A percentile compares a stretch with the other conserved stretches of the same genome.
These are phyloP conservation scores for Pollenia labialis DNA, from an alignment of 2,888 invertebrate species.

Conservation along the genomic window DNA sequence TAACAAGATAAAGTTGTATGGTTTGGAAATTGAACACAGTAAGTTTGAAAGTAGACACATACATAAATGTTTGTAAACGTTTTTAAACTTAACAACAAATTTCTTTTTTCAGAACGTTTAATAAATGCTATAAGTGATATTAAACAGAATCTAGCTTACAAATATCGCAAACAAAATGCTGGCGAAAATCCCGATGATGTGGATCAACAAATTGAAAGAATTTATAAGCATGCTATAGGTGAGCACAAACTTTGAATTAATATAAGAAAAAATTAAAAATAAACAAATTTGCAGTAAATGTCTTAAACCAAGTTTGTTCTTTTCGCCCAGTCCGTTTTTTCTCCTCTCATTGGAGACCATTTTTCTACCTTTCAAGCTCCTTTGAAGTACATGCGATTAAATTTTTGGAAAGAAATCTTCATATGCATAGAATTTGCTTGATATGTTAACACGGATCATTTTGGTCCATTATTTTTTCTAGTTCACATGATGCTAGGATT, in stretches of 20 bases:
- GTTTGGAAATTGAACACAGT: slow-evolving; percentile 97
- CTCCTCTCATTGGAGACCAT: too few relatives aligned
- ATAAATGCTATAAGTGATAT: slow-evolving; percentile 91
- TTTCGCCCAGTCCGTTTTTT: too few relatives aligned
- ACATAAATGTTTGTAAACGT: not conserved
- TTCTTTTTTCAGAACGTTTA: slow-evolving; percentile 88
- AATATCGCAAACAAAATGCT: slow-evolving; percentile 83
- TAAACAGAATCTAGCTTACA: slow-evolving; percentile 89
- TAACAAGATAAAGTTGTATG: slow-evolving; percentile 97
- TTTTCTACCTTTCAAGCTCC: too few relatives aligned
- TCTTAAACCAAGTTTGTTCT: too few relatives aligned
- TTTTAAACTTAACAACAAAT: not conserved
- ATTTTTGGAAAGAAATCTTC: too few relatives aligned
- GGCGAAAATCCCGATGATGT: slow-evolving; percentile 86
- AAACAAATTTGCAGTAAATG: too few relatives aligned
- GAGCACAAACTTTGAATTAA: slow-evolving; percentile 56
- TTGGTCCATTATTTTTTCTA: too few relatives aligned
- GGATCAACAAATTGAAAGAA: slow-evolving; percentile 88
- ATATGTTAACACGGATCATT: too few relatives aligned
- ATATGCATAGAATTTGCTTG: too few relatives aligned
- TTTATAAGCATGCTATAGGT: slow-evolving; percentile 83
- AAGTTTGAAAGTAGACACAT: slow-evolving; percentile 83
- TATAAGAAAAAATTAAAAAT: too few relatives aligned
- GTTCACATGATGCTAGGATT: too few relatives aligned
- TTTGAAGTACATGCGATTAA: too few relatives aligned